phyloP scores from a whole-genome alignment of 2,888 invertebrate genomes.

The Chironomus riparius region DNA sequence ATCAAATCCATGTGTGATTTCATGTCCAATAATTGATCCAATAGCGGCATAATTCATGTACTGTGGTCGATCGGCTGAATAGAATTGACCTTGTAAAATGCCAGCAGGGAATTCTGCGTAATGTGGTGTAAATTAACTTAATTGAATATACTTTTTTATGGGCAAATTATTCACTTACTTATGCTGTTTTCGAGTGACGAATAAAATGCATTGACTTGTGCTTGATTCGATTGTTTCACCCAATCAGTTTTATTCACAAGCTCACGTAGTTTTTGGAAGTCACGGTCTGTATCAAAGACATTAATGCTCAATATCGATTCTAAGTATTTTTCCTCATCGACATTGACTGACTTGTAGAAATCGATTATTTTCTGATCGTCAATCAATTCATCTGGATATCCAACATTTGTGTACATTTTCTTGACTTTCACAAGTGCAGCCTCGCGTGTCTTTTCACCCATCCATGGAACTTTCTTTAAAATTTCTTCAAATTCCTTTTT shows the following conservation, averaged over 20 bases:
- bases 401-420: constrained; percentile 59
- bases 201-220: constrained; percentile 49
- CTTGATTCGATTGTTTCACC: constrained; percentile 44
- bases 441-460: constrained; percentile 57
- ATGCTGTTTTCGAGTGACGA: constrained; percentile 48
- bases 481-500: constrained; percentile 55
- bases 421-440: constrained; percentile 53
- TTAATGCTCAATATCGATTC: constrained; percentile 45
- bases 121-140: neutral
- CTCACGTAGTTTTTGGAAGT: constrained; percentile 44
- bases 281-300: constrained; percentile 45
- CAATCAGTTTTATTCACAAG: constrained; percentile 47
- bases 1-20: constrained; percentile 86
- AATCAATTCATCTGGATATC: constrained; percentile 61
- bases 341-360: constrained; percentile 38
- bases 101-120: constrained; percentile 82
- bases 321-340: constrained; percentile 40
- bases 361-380: constrained; percentile 52
- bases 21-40: constrained; percentile 85
- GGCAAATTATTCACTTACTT: constrained; percentile 40
- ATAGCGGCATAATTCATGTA: constrained; percentile 91
- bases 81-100: constrained; percentile 86
- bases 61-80: constrained; percentile 74
- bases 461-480: constrained; percentile 57
- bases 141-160: neutral